Conservation (phyloP, 2,797 vertebrate species). For the Valencia hispanica region DNA sequence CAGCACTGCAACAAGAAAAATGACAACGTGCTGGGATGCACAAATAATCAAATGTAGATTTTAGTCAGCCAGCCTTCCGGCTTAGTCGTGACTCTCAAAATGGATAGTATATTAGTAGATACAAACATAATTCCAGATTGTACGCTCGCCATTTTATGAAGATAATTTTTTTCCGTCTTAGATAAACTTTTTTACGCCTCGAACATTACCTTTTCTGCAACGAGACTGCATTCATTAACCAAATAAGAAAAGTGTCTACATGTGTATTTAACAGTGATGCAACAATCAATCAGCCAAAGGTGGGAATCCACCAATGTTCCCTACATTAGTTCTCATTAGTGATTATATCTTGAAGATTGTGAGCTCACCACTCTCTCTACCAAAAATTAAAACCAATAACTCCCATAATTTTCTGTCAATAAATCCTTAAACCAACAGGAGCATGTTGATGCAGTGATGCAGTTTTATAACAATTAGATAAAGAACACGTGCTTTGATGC, state of each 20-base stretch:
- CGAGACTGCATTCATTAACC: neutral
- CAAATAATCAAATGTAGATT: neutral
- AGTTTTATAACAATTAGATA: neutral
- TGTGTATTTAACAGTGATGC: neutral
- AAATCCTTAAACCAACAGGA: neutral
- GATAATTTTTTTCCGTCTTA: neutral
- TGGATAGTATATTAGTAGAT: neutral
- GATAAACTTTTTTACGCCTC: neutral
- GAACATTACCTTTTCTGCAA: neutral
- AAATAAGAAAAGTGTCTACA: neutral
- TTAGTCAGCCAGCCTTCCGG: neutral
- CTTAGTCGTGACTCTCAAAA: neutral
- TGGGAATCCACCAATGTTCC: neutral
- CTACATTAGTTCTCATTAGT: neutral
- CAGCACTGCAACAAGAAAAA: constrained; percentile 41
- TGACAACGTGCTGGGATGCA: neutral
- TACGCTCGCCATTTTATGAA: neutral
- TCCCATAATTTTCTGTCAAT: neutral
- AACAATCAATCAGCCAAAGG: neutral
- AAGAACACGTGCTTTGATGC: neutral
- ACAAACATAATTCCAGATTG: neutral
- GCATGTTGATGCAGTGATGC: neutral
- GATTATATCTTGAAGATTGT: neutral
- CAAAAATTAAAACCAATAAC: neutral
- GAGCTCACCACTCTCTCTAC: neutral